Conservation (phyloP, 2,797 vertebrate genomes). For the Bucorvus abyssinicus region DNA sequence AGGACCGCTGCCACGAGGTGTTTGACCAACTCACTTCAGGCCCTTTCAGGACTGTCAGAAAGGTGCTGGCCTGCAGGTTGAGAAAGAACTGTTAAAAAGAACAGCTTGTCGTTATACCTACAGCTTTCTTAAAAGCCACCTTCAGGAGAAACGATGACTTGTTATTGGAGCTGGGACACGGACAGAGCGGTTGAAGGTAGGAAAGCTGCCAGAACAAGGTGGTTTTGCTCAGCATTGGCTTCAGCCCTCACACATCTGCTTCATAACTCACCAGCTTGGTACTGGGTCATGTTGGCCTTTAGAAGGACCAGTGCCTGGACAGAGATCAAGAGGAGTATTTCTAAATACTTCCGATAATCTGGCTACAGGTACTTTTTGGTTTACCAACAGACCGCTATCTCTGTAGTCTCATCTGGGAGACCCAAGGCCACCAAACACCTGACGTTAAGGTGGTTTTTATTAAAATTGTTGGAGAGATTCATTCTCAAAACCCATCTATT, state of each 20-base stretch:
- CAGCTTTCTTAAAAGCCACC: not conserved
- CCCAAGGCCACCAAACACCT: not conserved
- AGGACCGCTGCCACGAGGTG: not conserved
- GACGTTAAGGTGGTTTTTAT: not conserved
- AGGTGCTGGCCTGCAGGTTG: not conserved
- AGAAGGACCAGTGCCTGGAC: not conserved
- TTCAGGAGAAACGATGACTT: not conserved
- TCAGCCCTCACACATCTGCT: not conserved
- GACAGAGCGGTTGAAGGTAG: not conserved
- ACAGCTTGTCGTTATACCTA: not conserved
- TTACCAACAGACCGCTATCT: not conserved
- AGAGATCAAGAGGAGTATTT: not conserved
- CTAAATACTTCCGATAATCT: not conserved
- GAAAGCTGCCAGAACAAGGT: not conserved
- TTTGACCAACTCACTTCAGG: not conserved
- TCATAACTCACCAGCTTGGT: not conserved
- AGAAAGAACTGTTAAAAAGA: not conserved
- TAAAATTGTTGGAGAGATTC: accelerated
- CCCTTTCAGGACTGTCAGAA: not conserved
- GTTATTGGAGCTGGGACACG: not conserved
- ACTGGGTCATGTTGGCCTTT: not conserved
- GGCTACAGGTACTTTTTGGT: not conserved
- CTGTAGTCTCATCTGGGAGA: not conserved
- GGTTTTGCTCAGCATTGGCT: not conserved
- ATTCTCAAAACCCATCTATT: not conserved